A percentile compares a stretch with the other conserved stretches of the same genome.
These are phyloP conservation scores for Lordiphosa fenestrarum DNA, from an alignment of 2,888 invertebrate species.

Conservation along the genomic window DNA sequence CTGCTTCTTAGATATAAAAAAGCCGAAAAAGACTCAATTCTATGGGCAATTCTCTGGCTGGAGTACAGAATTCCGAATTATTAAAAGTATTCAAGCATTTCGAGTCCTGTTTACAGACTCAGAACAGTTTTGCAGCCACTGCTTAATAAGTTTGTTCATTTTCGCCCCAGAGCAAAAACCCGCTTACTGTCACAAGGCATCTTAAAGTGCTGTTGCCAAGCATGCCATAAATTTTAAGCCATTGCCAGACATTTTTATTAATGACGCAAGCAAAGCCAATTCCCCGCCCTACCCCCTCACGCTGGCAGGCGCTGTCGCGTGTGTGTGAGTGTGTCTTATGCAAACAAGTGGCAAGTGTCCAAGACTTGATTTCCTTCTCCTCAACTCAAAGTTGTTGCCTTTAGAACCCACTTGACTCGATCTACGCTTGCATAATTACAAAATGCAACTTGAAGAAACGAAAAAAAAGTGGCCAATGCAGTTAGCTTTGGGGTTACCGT, in stretches of 20 bases:
- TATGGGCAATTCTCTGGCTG: no score
- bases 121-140: background rate
- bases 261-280: conserved; percentile 55
- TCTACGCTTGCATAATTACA: conserved; percentile 59
- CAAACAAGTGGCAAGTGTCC: conserved; percentile 54
- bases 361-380: conserved; percentile 29
- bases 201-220: conserved; percentile 60
- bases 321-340: conserved; percentile 29
- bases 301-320: background rate
- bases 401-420: conserved; percentile 34
- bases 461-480: conserved; percentile 58
- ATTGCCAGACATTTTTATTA: conserved; percentile 72
- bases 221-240: conserved; percentile 73
- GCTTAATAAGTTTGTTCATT: background rate
- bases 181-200: conserved; percentile 56
- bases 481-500: conserved; percentile 61
- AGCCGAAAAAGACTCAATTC: no score
- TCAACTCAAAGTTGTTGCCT: conserved; percentile 23
- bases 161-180: conserved; percentile 38
- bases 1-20: no score
- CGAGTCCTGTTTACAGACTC: no score
- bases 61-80: no score
- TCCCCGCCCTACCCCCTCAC: conserved; percentile 3
- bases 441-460: conserved; percentile 32
- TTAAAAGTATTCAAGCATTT: no score